Evolutionary conservation across 2,888 invertebrate species (phyloP), one percentile per base, ranked within the genome.

Genomic region (Amblyjoppa fuscipennis): DNA sequence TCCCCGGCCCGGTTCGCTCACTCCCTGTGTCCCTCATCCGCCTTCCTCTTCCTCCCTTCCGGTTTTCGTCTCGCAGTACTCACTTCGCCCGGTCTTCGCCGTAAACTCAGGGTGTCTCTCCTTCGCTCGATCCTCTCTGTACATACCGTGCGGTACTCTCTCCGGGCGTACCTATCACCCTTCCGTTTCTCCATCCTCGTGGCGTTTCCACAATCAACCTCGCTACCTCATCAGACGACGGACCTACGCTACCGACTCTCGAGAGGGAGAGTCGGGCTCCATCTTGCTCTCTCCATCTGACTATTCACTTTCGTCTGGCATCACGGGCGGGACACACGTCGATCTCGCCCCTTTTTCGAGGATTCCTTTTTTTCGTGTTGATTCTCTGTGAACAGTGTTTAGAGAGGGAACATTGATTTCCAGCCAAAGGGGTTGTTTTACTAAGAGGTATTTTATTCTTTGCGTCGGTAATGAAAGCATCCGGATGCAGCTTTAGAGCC

Each of bases 21-120:
- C 81, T 82, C 82, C 79, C 70, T 70, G 81, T 71, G 81, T 80
- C 84, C 74, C 85, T 71, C 76, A 64, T 74, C 81, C 78, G 80
- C 59, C 68, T 51, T 81, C 80, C 34, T 61, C 20, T 11, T 53
- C 31, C 51, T 53, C 49, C 61, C 71, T 51, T 41, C 53, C 41
- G 53, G 25, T 31, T 68, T 70, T 45, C 56, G 51, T 66, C 80
- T 38, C 51, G 66, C 64, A 28, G 51, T 73, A 28, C 41, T 73
- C 20, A 20, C 61, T 28, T 34, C 66, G 66, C 66, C 45, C 66
- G 41, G 51, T 74, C 74, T 68, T 74, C 53, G 53, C 68, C 68
- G 66, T 77, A 77, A 77, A 77, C 77, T 68, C 68, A 53, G 25
- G 56, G 1, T 41, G 56, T 64, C 76, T 76, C 38, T 76, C 38